Evolutionary conservation across 2,888 invertebrate genomes (phyloP), one percentile per base, ranked within the genome.

Genomic region (Hipparchia semele): DNA sequence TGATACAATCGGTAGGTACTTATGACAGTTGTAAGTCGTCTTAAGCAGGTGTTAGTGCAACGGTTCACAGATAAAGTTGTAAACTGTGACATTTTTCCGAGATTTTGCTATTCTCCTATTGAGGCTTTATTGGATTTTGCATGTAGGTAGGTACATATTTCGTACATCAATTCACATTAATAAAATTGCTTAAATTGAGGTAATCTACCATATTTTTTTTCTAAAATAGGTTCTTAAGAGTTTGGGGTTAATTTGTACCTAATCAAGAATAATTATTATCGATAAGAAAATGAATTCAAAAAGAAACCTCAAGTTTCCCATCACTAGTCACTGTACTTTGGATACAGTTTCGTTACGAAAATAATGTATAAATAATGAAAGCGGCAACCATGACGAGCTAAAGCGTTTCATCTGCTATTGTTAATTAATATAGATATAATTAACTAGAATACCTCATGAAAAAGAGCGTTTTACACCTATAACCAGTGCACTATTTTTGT

Each of bases 381-480:
- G 81, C 87, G 79, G 81, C 77, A 79, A 86, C 85, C 89, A 83
- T 87, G 86, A 90, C 88, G 87, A 80, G 78, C 81, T 82, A 81
- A 79, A 80, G 79, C 84, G 86, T 87, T 86, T 87, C 87, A 23
- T 83, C 86, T 86, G 87, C 84, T 81, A 87, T 85, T 77, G 76
- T 83, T 87, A 86, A 90, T 87, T 87, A 88, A 83, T 85, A 84
- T 84, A 84, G 81, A 84, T 86, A 86, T 86, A 86, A 89, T 87
- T 87, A 85, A 82, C 80, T 84, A 72, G 70, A 73, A 54, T 58
- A 51, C 33, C 68, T 68, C 58, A 61, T 65, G 62, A 23, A 65
- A 67, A 60, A 66, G 23, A 64, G 23, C 23, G 51, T 33, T 67
- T 72, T 13, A 66, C 65, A 62, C 68, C n/a, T 9, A n/a, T n/a